Conservation (phyloP, 2,797 vertebrate species). For the Lepilemur septentrionalis region DNA sequence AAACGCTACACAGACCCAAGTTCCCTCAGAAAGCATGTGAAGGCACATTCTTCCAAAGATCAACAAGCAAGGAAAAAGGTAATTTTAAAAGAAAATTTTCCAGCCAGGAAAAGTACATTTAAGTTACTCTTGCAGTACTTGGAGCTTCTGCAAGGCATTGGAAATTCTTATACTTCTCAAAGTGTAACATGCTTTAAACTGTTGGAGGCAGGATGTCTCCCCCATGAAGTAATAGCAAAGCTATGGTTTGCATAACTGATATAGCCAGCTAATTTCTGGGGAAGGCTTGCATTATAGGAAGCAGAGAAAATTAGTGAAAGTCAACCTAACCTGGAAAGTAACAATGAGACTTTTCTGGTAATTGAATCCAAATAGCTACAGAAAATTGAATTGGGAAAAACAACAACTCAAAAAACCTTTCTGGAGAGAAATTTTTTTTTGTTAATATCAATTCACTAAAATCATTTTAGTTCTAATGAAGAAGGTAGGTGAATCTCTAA, state of each 20-base stretch:
- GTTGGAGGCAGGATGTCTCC: not conserved
- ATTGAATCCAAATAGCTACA: not conserved
- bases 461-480: not conserved
- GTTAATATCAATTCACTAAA: not conserved
- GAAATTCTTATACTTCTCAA: not conserved
- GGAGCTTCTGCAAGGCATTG: not conserved
- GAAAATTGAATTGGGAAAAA: conserved; percentile 16
- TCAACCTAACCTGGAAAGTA: not conserved
- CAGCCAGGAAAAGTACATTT: not conserved
- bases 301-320: conserved; percentile 22
- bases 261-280: not conserved
- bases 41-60: conserved; percentile 95
- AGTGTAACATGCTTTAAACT: not conserved
- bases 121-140: not conserved
- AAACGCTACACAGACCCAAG: conserved; percentile 99
- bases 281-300: not conserved
- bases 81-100: conserved; percentile 62
- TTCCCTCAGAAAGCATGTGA: conserved; percentile 97
- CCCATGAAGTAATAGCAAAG: not conserved
- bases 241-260: not conserved
- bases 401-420: not conserved
- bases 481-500: not conserved
- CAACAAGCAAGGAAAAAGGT: conserved; percentile 96
- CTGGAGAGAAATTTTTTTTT: conserved; percentile 10
- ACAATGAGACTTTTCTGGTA: not conserved